Evolutionary conservation across 2,797 vertebrate genomes (phyloP), one percentile per base, ranked within the genome.

Genomic region (Gymnopithys bicolor): DNA sequence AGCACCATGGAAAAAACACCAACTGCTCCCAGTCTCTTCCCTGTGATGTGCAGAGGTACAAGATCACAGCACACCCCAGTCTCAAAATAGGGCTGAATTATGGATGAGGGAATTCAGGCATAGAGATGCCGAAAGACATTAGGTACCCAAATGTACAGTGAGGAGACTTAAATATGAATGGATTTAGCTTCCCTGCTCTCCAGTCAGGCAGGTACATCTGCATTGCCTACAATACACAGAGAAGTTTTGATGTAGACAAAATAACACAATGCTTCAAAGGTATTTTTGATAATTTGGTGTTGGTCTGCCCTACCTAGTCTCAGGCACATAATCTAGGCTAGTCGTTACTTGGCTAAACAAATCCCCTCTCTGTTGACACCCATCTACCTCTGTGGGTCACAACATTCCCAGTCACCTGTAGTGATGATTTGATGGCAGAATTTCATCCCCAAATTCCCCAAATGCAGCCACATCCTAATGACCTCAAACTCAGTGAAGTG

Each of bases 41-140:
- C 56, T 4, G 2, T 22, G 64, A 21, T 24, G 39, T 28, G 51
- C 51, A 75, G 35, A 59, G 73, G 45, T n/a, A 37, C 9, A 25
- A 71, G 84, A 75, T 62, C 76, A 71, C 0, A 1, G 51, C 35
- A 68, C 0, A 0, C 27, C 75, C 58, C 19, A 7, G 46, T 6
- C 73, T 71, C 64, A 59, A 48, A 85, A 66, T 23, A 48, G 2
- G 15, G 11, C 45, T 93, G 86, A 56, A 58, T 91, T 89, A 85
- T 33, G 62, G 80, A 68, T 87, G 69, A 87, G 46, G 37, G 49
- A 85, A 90, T 58, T 71, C 69, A 66, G 73, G 62, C 0, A 0
- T 8, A 51, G 43, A 86, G 69, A 56, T 16, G 23, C 67, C 70
- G 73, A 63, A 90, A 84, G 51, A 80, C 39, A 39, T 75, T 15